A percentile compares a stretch with the other conserved stretches of the same genome.
phyloP scores from a whole-genome alignment of 1,140 invertebrate species.

The Papilio helenus region DNA sequence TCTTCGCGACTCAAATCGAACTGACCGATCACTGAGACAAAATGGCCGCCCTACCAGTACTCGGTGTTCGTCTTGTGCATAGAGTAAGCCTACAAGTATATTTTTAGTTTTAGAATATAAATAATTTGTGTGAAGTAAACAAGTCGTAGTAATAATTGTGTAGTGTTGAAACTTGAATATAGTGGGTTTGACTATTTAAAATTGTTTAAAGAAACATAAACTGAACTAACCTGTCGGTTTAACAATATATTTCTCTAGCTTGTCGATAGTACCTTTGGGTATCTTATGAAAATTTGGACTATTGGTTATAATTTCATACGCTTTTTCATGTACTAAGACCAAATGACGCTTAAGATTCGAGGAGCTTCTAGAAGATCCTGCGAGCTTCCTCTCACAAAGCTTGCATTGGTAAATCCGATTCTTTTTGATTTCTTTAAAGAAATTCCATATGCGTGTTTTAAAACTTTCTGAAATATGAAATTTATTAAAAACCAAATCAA shows the following conservation, averaged over 20 bases:
- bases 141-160: not conserved
- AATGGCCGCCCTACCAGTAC: no score
- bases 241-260: not conserved
- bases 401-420: slow-evolving; percentile 14
- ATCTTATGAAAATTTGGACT: slow-evolving; percentile 1
- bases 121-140: no score
- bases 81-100: no score
- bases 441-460: slow-evolving; percentile 24
- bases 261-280: not conserved
- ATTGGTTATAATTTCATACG: slow-evolving; percentile 8
- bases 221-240: not conserved
- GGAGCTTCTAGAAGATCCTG: not conserved
- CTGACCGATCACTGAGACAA: no score
- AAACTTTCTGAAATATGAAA: slow-evolving; percentile 8
- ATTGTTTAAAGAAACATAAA: not conserved
- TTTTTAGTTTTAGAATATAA: no score
- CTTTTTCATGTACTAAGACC: not conserved
- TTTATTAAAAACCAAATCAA: not conserved
- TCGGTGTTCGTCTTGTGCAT: no score
- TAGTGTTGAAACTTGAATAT: no score
- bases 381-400: slow-evolving; percentile 2
- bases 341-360: slow-evolving; percentile 35
- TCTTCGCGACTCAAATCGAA: no score
- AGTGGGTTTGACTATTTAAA: no score
- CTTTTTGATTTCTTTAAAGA: not conserved